A percentile compares a stretch with the other conserved stretches of the same genome.
phyloP scores from a whole-genome alignment of 2,113 vertebrate species.

The Anolis carolinensis region DNA sequence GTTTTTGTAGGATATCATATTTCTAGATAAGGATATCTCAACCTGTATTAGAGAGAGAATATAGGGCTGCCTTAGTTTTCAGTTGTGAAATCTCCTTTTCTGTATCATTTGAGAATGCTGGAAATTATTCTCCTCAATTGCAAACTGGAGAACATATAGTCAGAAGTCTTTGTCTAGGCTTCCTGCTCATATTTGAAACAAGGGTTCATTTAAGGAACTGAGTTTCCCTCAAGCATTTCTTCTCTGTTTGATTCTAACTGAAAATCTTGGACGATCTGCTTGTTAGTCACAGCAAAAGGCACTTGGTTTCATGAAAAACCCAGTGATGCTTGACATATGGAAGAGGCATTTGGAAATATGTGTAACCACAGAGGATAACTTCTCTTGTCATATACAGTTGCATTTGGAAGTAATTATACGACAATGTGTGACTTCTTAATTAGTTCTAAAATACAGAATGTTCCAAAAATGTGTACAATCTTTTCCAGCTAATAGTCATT shows the following conservation, averaged over 20 bases:
- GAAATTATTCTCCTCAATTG: background rate
- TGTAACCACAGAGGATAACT: background rate
- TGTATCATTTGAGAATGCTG: background rate
- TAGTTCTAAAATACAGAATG: background rate
- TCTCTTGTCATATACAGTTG: background rate
- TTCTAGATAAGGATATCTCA: too few species aligned
- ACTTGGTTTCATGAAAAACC: background rate
- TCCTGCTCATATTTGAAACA: background rate
- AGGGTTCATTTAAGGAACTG: constrained; percentile 9
- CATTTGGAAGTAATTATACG: constrained; percentile 15
- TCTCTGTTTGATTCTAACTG: constrained; percentile 41
- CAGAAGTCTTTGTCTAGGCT: background rate
- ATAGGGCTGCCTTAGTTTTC: background rate
- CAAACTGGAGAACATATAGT: background rate
- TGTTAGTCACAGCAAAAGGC: background rate
- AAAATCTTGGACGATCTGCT: constrained; percentile 21
- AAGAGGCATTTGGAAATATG: background rate
- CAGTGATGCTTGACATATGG: background rate
- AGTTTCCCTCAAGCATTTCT: constrained; percentile 26
- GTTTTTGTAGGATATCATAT: too few species aligned
- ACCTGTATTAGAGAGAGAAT: too few species aligned
- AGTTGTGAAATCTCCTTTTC: background rate
- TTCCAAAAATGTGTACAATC: too few species aligned
- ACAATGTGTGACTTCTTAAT: background rate
- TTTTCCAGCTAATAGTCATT: too few species aligned